Evolutionary conservation across 1,140 invertebrate species (phyloP), one percentile per base, ranked within the genome.

Genomic region (Bicyclus anynana): DNA sequence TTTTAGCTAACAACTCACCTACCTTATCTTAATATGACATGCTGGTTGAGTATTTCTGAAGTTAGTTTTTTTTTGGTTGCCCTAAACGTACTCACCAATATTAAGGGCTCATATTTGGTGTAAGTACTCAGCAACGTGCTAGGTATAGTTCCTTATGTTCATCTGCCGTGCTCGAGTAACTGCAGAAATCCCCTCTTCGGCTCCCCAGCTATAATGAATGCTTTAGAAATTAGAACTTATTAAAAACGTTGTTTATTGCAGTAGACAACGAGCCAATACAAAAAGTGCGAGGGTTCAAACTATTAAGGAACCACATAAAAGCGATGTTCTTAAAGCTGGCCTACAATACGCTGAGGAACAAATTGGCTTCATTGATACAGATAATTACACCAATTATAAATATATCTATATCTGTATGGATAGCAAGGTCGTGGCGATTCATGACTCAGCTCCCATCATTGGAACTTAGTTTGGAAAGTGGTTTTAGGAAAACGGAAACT

Each of bases 301-400:
- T 92, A 33, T 71, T 89, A 3, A 67, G 61, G 10, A 92, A 92
- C 48, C 93, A 94, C 72, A 91, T 91, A 67, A 79, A 80, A 21
- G 93, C 92, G 0, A 93, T 93, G 90, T 71, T 93, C 14, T 74
- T 92, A 20, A 94, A 94, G 65, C 90, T 92, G 51, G 66, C 89
- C 2, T 84, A 92, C 9, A 90, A 91, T 6, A 84, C 91, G 0
- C 83, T 84, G 48, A 80, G 92, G 26, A 91, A 91, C 23, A 91
- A 91, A 84, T 50, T 91, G 2, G 67, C 91, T 0, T 78, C 90
- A 0, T 46, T 91, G 0, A 88, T 92, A 69, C 92, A 93, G 67
- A 89, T 92, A 29, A 55, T 90, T 2, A 89, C 92, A 17, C 92
- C 92, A 0, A 80, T 92, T 1, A 80, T 92, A 49, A 92, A 93